Conservation (phyloP, 2,888 invertebrate genomes). For the Gisinianus flammeolus region DNA sequence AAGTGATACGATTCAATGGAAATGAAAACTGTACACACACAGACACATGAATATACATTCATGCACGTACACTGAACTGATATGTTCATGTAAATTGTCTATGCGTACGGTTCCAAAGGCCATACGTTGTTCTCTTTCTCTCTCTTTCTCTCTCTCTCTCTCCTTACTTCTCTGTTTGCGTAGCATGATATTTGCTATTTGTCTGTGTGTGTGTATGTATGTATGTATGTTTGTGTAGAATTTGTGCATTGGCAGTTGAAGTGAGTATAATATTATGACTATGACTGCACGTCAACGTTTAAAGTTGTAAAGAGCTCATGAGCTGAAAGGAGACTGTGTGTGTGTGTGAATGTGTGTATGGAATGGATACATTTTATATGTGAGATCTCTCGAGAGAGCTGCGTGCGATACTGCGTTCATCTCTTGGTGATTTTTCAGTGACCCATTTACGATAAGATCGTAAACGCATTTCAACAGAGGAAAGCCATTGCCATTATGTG, state of each 20-base stretch:
- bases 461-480: conserved; percentile 35
- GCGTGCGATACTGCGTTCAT: conserved; percentile 36
- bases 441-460: conserved; percentile 43
- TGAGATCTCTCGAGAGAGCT: conserved; percentile 3
- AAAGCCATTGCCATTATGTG: conserved; percentile 2
- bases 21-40: conserved; percentile 12
- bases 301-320: not conserved
- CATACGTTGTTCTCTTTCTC: not conserved
- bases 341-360: not conserved
- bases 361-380: not conserved
- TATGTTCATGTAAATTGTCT: not conserved
- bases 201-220: conserved; percentile 1
- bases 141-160: not conserved
- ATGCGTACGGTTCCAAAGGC: not conserved
- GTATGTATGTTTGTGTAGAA: not conserved
- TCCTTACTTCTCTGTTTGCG: not conserved
- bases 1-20: not conserved
- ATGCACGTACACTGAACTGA: conserved; percentile 1
- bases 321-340: not conserved
- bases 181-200: not conserved
- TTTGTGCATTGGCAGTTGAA: not conserved
- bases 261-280: not conserved
- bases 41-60: not conserved
- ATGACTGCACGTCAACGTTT: not conserved
- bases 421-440: conserved; percentile 34